Evolutionary conservation across 2,888 invertebrate species (phyloP).

Genomic region (Himalopsyche japonica): DNA sequence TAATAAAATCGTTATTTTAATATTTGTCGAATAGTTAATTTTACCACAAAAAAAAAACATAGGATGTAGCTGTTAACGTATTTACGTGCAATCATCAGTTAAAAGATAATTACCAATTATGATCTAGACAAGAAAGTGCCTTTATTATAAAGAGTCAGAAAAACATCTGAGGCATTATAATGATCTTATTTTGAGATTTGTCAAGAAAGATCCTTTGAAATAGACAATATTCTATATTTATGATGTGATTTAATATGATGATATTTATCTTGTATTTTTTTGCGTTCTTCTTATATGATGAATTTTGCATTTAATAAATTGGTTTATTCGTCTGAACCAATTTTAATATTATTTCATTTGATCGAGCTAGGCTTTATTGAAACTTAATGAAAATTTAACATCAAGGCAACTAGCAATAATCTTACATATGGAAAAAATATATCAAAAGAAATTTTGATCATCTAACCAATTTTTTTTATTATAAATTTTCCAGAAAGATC

Average conservation of each 20-base stretch:
- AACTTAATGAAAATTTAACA: not conserved
- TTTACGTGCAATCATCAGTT: too few species aligned
- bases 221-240: not conserved
- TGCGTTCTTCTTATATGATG: not conserved
- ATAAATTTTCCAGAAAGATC: too few species aligned
- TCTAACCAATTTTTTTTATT: too few species aligned
- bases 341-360: not conserved
- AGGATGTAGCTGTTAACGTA: too few species aligned
- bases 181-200: not conserved
- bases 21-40: too few species aligned
- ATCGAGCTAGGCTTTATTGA: not conserved
- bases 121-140: too few species aligned
- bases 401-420: not conserved
- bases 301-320: not conserved
- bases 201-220: not conserved
- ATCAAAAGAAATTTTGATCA: too few species aligned
- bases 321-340: not conserved
- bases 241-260: not conserved
- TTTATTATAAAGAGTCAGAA: too few species aligned
- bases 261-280: not conserved
- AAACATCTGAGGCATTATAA: not conserved
- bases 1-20: too few species aligned
- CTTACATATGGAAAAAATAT: not conserved
- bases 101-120: too few species aligned
- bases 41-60: too few species aligned